Evolutionary conservation across 2,888 invertebrate species (phyloP).

Genomic region (Xestia ashworthii): DNA sequence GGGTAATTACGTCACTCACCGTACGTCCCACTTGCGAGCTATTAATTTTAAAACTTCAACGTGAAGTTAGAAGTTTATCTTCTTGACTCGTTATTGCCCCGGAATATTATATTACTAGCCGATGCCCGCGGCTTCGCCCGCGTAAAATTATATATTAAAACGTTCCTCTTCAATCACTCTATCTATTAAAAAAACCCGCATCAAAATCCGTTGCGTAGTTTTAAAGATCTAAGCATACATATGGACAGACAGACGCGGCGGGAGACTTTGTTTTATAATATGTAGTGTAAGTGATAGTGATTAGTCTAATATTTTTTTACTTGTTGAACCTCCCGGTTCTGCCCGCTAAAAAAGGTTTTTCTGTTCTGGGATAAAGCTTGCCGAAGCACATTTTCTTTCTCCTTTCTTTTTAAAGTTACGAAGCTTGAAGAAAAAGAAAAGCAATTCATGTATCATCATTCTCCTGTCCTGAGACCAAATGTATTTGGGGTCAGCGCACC

Average conservation of each 20-base stretch:
- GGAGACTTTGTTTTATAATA: too few species aligned
- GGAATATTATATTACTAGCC: conserved; percentile 3
- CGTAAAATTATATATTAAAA: too few species aligned
- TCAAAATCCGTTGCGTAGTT: too few species aligned
- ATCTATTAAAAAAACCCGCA: too few species aligned
- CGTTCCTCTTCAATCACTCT: too few species aligned
- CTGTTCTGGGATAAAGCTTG: neutral
- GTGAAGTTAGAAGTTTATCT: conserved; percentile 30
- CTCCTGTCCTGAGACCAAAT: neutral
- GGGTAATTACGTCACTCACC: conserved; percentile 32
- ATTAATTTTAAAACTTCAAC: conserved; percentile 47
- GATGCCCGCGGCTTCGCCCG: too few species aligned
- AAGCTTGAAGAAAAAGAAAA: neutral
- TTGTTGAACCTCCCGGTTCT: neutral
- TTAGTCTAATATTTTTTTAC: neutral
- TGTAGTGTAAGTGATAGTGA: too few species aligned
- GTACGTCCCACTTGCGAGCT: conserved; percentile 10
- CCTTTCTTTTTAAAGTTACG: too few species aligned
- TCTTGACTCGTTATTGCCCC: neutral
- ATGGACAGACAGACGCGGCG: too few species aligned
- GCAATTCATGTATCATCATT: neutral
- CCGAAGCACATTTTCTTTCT: neutral
- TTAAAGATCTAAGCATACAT: too few species aligned
- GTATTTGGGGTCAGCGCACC: neutral
- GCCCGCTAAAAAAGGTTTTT: neutral